Conservation (phyloP, 2,888 invertebrate species). For the Agrotis clavis region DNA sequence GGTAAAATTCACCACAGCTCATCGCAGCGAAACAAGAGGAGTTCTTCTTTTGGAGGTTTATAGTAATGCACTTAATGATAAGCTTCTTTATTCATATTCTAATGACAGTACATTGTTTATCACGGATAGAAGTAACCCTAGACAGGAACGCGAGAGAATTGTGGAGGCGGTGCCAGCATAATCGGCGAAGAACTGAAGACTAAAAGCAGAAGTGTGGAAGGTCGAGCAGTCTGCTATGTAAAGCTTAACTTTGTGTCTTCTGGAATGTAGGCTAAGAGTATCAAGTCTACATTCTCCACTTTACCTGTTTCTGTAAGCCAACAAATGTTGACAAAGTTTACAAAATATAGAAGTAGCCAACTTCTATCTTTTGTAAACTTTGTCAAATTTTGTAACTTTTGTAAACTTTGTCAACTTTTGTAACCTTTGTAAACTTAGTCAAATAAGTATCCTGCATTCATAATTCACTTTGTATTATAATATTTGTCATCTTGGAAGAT, state of each 20-base stretch:
- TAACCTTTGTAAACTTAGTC: background rate
- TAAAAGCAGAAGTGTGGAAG: background rate
- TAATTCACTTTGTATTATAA: background rate
- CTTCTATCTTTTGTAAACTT: background rate
- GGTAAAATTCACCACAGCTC: constrained; percentile 40
- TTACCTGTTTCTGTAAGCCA: background rate
- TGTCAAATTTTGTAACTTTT: background rate
- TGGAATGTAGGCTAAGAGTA: background rate
- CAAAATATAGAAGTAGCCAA: too few species aligned
- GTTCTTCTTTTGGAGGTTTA: constrained; percentile 54
- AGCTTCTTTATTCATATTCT: constrained; percentile 29
- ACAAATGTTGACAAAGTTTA: too few species aligned
- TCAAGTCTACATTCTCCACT: background rate
- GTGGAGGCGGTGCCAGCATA: background rate
- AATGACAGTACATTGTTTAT: constrained; percentile 26
- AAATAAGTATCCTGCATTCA: background rate
- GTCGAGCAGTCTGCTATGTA: too few species aligned
- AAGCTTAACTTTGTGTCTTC: background rate
- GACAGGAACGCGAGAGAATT: background rate
- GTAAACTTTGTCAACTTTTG: background rate
- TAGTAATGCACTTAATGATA: constrained; percentile 52
- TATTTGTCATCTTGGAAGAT: too few species aligned
- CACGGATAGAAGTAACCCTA: constrained; percentile 49
- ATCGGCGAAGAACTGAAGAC: background rate
- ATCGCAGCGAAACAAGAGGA: constrained; percentile 36